Conservation (phyloP, 2,113 vertebrate species). For the Peromyscus californicus region DNA sequence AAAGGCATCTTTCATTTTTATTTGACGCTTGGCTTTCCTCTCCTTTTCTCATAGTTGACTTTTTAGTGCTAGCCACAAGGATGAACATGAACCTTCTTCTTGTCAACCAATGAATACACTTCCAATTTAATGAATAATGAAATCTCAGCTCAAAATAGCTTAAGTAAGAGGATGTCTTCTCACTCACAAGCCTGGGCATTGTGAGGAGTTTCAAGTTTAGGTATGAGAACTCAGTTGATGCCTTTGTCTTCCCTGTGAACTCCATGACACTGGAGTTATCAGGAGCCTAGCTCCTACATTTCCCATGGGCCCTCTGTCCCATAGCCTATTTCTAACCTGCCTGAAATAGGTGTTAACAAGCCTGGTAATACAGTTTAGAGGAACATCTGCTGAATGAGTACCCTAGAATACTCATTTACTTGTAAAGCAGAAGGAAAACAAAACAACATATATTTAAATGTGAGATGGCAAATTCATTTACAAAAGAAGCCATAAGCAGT, state of each 20-base stretch:
- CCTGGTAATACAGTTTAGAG: background rate
- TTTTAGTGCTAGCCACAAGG: background rate
- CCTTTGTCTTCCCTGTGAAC: background rate
- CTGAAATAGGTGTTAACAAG: background rate
- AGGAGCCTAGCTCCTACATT: background rate
- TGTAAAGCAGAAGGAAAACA: background rate
- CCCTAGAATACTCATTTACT: background rate
- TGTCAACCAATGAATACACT: background rate
- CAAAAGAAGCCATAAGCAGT: constrained; percentile 1
- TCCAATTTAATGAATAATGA: constrained; percentile 30
- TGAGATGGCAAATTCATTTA: background rate
- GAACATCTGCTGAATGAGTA: background rate
- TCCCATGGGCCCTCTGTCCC: background rate
- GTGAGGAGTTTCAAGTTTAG: background rate
- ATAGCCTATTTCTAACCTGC: background rate
- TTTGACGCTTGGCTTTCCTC: background rate
- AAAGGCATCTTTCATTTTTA: background rate
- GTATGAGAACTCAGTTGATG: background rate
- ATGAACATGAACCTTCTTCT: background rate
- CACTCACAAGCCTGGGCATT: background rate
- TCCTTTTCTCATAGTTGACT: background rate
- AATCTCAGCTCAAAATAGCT: background rate
- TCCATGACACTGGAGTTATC: background rate
- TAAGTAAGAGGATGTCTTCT: background rate
- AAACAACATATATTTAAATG: constrained; percentile 11